Evolutionary conservation across 2,888 invertebrate species (phyloP).

Genomic region (Tetranychus truncatus): DNA sequence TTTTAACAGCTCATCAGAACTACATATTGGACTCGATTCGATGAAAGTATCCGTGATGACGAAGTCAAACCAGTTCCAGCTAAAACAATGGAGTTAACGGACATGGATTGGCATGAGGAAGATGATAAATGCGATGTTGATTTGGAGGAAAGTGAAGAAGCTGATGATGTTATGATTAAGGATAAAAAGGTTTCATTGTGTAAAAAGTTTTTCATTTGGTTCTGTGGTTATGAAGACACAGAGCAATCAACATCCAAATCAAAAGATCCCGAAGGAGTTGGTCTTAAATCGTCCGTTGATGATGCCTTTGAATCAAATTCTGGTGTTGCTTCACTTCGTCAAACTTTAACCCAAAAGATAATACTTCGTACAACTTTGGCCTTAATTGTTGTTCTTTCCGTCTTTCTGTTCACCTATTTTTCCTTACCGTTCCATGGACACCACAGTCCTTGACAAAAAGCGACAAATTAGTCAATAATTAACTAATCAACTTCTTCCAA

Average conservation of each 20-base stretch:
- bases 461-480: not conserved
- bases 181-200: constrained; percentile 11
- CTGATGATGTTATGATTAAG: constrained; percentile 16
- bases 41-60: constrained; percentile 25
- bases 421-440: constrained; percentile 22
- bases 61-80: constrained; percentile 21
- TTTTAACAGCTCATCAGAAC: constrained; percentile 29
- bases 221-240: constrained; percentile 29
- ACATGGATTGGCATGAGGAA: constrained; percentile 12
- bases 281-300: constrained; percentile 25
- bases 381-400: constrained; percentile 27
- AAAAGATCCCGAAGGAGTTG: constrained; percentile 19
- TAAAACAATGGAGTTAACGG: constrained; percentile 2
- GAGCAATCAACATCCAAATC: constrained; percentile 1
- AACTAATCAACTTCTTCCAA: not conserved
- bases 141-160: constrained; percentile 20
- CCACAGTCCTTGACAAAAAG: not conserved
- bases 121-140: constrained; percentile 22
- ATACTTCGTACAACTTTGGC: constrained; percentile 27
- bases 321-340: constrained; percentile 11
- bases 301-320: not conserved
- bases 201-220: constrained; percentile 27
- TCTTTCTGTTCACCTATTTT: constrained; percentile 27
- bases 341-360: constrained; percentile 24
- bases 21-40: constrained; percentile 31